phyloP scores from a whole-genome alignment of 2,797 vertebrate genomes.

The Tangara arthus region DNA sequence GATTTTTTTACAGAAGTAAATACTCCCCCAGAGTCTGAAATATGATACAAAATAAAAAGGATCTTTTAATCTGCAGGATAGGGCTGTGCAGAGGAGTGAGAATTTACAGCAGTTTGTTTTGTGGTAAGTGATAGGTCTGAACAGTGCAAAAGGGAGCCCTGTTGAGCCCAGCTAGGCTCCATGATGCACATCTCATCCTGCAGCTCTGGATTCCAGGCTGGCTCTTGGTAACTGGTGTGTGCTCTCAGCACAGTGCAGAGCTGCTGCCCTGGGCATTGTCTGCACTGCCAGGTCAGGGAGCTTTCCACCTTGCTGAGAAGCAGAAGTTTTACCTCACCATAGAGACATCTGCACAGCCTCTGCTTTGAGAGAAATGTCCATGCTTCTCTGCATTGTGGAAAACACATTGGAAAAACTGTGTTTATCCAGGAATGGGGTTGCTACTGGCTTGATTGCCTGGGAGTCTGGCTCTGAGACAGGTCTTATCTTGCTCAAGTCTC shows the following conservation, averaged over 20 bases:
- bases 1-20: neutral
- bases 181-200: neutral
- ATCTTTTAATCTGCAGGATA: neutral
- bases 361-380: neutral
- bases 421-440: neutral
- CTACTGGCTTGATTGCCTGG: neutral
- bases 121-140: neutral
- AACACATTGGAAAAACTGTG: neutral
- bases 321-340: neutral
- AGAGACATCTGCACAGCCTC: neutral
- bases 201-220: neutral
- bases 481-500: neutral
- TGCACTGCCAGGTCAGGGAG: neutral
- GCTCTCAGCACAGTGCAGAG: neutral
- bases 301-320: neutral
- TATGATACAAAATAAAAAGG: neutral
- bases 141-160: neutral
- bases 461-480: neutral
- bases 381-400: neutral
- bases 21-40: neutral
- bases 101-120: neutral
- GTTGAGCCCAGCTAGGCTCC: rapidly evolving
- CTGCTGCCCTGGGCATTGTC: neutral
- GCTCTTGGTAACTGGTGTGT: neutral
- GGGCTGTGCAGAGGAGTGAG: neutral